These are phyloP conservation scores for Tridacna crocea DNA, from an alignment of 2,888 invertebrate species.

Conservation along the genomic window DNA sequence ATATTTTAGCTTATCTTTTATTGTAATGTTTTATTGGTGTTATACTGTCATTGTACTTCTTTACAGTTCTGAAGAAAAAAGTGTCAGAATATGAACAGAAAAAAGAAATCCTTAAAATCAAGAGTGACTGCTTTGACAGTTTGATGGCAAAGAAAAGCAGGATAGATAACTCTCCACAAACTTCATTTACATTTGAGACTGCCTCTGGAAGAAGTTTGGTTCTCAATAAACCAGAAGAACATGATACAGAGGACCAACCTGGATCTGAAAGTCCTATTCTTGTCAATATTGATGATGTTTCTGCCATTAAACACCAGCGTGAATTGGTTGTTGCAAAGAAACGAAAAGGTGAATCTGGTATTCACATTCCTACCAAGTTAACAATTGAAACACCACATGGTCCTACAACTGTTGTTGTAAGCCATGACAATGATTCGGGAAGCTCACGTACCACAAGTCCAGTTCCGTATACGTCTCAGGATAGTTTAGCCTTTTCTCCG, in stretches of 20 bases:
- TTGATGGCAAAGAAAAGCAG: constrained; percentile 66
- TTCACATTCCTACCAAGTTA: constrained; percentile 4
- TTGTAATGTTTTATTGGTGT: background rate
- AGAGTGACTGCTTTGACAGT: constrained; percentile 72
- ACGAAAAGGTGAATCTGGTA: background rate
- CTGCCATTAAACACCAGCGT: constrained; percentile 3
- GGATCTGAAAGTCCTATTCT: background rate
- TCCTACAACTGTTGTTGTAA: constrained; percentile 1
- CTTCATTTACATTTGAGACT: constrained; percentile 3
- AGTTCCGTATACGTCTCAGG: constrained; percentile 17
- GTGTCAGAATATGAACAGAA: constrained; percentile 71
- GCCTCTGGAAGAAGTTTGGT: background rate
- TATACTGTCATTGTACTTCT: background rate
- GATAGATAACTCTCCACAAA: constrained; percentile 29
- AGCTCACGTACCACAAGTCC: constrained; percentile 1
- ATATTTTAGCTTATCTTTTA: background rate
- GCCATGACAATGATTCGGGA: background rate
- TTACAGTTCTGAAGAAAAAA: constrained; percentile 71
- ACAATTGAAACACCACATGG: constrained; percentile 20
- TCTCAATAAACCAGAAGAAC: background rate
- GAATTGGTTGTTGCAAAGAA: constrained; percentile 13
- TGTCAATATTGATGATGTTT: background rate
- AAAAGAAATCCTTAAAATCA: constrained; percentile 68
- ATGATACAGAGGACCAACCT: background rate
- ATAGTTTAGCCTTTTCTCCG: background rate